These are phyloP conservation scores for Pocota personata DNA, from an alignment of 2,888 invertebrate species.

Conservation along the genomic window DNA sequence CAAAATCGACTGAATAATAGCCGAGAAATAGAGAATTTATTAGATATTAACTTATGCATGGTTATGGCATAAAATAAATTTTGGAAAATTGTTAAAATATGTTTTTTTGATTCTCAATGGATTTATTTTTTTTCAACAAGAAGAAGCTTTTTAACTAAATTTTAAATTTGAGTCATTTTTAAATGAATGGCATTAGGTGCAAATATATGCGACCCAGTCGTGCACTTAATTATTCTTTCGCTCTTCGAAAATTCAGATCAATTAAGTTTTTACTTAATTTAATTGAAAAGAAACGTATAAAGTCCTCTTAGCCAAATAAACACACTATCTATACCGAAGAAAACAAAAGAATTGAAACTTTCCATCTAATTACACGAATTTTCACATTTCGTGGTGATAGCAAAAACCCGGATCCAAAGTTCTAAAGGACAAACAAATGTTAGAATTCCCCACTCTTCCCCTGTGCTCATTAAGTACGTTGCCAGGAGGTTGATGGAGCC, in stretches of 20 bases:
- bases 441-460: conserved; percentile 2
- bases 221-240: background rate
- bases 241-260: conserved; percentile 6
- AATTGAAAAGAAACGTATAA: conserved; percentile 31
- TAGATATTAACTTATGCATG: no score
- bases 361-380: background rate
- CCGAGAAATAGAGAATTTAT: no score
- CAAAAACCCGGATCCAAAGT: conserved; percentile 3
- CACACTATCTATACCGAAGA: background rate
- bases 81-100: no score
- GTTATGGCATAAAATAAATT: no score
- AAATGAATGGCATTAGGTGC: no score
- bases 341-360: conserved; percentile 20
- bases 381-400: background rate
- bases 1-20: no score
- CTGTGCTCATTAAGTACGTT: conserved; percentile 17
- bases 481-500: conserved; percentile 11
- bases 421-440: conserved; percentile 12
- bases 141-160: no score
- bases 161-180: no score
- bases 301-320: conserved; percentile 14
- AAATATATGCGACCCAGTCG: no score
- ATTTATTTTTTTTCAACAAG: no score
- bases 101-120: no score
- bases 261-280: conserved; percentile 32